A percentile compares a stretch with the other conserved stretches of the same genome.
These are phyloP conservation scores for Andrena hattorfiana DNA, from an alignment of 2,888 invertebrate genomes.

Conservation along the genomic window DNA sequence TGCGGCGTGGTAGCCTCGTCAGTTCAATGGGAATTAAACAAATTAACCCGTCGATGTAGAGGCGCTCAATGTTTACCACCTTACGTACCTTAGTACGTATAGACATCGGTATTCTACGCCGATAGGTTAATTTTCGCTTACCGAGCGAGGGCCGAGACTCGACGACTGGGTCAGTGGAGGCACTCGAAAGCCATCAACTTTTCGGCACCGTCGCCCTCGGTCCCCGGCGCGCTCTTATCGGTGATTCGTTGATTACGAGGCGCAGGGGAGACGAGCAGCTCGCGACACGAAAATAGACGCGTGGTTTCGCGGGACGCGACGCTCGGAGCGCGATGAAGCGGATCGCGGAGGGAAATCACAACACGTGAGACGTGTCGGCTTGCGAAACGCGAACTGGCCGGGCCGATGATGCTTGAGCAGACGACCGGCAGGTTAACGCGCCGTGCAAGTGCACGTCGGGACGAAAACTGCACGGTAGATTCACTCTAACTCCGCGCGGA, in stretches of 20 bases:
- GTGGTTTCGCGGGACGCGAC: neutral
- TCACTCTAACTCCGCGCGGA: neutral
- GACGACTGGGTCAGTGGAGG: too few species aligned
- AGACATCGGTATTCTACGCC: too few species aligned
- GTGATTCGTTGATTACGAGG: neutral
- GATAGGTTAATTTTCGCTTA: too few species aligned
- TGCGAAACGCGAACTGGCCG: constrained; percentile 27
- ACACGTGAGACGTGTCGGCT: constrained; percentile 18
- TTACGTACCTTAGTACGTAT: too few species aligned
- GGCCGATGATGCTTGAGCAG: neutral
- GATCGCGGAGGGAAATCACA: constrained; percentile 7
- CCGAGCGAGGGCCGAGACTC: too few species aligned
- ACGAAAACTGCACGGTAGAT: constrained; percentile 4
- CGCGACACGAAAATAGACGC: constrained; percentile 25
- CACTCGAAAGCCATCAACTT: too few species aligned
- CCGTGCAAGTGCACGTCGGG: constrained; percentile 26
- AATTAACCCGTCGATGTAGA: neutral
- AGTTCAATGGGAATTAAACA: neutral
- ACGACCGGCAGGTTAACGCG: constrained; percentile 16
- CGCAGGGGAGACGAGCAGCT: neutral
- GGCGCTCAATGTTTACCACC: too few species aligned
- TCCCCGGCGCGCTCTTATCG: too few species aligned
- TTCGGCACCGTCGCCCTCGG: too few species aligned
- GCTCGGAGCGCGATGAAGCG: neutral
- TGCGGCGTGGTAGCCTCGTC: neutral